phyloP scores from a whole-genome alignment of 2,888 invertebrate genomes.

The Villa cingulata region DNA sequence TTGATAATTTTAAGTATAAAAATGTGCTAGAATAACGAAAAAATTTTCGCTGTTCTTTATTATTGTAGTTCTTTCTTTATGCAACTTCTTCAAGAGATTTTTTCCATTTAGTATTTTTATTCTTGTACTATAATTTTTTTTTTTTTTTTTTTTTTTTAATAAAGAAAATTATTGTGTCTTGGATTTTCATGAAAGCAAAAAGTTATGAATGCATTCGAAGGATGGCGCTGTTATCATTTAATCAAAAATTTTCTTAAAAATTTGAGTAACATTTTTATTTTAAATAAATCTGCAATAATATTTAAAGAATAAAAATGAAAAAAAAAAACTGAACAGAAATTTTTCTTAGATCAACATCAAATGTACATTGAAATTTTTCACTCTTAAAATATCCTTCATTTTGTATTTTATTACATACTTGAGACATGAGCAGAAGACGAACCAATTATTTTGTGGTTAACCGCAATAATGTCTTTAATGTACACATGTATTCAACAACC shows the following conservation, averaged over 20 bases:
- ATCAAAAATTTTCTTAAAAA: not conserved
- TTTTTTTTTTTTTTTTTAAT: conserved; percentile 10
- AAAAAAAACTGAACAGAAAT: too few relatives aligned
- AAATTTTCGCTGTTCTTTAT: too few relatives aligned
- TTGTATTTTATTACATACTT: not conserved
- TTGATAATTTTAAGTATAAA: not conserved
- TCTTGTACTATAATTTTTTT: conserved; percentile 8
- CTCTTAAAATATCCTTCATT: not conserved
- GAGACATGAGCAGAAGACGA: conserved; percentile 22
- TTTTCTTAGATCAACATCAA: too few relatives aligned
- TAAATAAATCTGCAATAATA: not conserved
- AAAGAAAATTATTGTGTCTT: conserved; percentile 11
- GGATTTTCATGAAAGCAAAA: conserved; percentile 5
- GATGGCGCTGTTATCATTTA: conserved; percentile 9
- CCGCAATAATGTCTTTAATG: conserved; percentile 22
- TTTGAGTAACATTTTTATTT: not conserved
- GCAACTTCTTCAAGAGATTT: too few relatives aligned
- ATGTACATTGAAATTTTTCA: too few relatives aligned
- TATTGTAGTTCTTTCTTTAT: too few relatives aligned
- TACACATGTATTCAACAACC: not conserved
- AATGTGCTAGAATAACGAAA: not conserved
- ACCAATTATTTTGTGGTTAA: conserved; percentile 38
- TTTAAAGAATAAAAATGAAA: too few relatives aligned
- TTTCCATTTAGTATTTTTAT: too few relatives aligned
- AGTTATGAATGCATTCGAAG: conserved; percentile 4